Conservation (phyloP, 2,888 invertebrate species). For the Agrilus cyanescens region DNA sequence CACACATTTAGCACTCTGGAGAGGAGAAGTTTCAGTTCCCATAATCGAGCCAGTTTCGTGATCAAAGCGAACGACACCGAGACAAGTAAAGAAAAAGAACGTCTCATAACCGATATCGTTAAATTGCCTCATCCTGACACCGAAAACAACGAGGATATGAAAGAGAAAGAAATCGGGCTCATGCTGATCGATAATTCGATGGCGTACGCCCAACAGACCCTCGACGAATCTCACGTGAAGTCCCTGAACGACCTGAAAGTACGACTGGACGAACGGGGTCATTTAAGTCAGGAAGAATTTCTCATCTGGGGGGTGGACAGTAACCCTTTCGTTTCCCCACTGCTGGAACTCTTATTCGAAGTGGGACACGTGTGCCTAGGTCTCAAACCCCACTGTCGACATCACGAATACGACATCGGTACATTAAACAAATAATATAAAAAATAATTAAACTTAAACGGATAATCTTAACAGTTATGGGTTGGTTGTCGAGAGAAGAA, state of each 20-base stretch:
- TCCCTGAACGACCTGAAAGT: constrained; percentile 51
- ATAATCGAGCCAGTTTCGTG: too few species aligned
- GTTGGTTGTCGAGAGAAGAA: constrained; percentile 72
- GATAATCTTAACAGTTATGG: constrained; percentile 42
- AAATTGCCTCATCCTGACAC: too few species aligned
- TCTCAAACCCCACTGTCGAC: constrained; percentile 63
- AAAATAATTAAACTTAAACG: neutral
- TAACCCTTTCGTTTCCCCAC: constrained; percentile 53
- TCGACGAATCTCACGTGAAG: constrained; percentile 58
- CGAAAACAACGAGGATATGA: too few species aligned
- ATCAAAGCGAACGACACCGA: too few species aligned
- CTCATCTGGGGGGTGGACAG: constrained; percentile 68
- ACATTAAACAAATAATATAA: constrained; percentile 16
- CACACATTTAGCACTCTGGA: constrained; percentile 5
- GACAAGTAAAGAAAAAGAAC: too few species aligned
- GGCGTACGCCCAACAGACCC: constrained; percentile 44
- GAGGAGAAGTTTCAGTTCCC: neutral
- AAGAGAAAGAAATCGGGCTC: too few species aligned
- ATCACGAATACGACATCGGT: constrained; percentile 73
- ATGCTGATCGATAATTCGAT: too few species aligned
- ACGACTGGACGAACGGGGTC: constrained; percentile 24
- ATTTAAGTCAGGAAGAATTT: constrained; percentile 68
- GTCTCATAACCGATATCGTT: too few species aligned
- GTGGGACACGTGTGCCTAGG: constrained; percentile 83
- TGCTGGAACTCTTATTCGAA: constrained; percentile 61